phyloP scores from a whole-genome alignment of 2,113 vertebrate genomes.

The Equus quagga region DNA sequence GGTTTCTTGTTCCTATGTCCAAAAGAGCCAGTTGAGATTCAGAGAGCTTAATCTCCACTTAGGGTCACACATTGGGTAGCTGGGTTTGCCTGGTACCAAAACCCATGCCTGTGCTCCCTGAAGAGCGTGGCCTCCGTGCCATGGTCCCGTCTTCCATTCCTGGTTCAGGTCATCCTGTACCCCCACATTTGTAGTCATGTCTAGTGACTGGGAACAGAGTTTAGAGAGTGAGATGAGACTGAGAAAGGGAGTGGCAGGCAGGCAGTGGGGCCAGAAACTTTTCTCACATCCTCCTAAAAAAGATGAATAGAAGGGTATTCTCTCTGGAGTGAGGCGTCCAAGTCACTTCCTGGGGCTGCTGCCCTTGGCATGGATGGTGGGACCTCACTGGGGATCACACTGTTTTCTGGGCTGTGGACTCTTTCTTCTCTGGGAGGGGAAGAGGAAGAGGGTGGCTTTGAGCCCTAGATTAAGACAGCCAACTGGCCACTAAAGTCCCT shows the following conservation, averaged over 20 bases:
- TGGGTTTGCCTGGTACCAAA: not conserved
- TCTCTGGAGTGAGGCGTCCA: not conserved
- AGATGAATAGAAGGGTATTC: not conserved
- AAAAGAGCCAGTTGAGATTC: not conserved
- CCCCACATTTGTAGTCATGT: not conserved
- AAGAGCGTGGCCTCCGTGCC: not conserved
- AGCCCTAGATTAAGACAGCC: not conserved
- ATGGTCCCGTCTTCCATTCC: not conserved
- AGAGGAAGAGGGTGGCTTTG: not conserved
- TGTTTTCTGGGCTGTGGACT: conserved; percentile 2
- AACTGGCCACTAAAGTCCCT: not conserved
- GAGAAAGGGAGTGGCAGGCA: not conserved
- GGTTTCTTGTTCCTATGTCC: not conserved
- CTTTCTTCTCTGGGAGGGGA: not conserved
- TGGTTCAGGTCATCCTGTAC: not conserved
- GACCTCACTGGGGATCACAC: not conserved
- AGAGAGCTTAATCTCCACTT: not conserved
- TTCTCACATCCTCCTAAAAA: not conserved
- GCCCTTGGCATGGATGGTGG: not conserved
- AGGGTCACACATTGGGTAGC: not conserved
- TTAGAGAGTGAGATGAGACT: not conserved
- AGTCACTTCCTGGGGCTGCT: not conserved
- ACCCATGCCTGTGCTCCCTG: not conserved
- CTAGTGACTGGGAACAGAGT: not conserved
- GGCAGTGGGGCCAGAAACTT: not conserved